Evolutionary conservation across 2,888 invertebrate genomes (phyloP), one percentile per base, ranked within the genome.

Genomic region (Acanthosoma haemorrhoidale): DNA sequence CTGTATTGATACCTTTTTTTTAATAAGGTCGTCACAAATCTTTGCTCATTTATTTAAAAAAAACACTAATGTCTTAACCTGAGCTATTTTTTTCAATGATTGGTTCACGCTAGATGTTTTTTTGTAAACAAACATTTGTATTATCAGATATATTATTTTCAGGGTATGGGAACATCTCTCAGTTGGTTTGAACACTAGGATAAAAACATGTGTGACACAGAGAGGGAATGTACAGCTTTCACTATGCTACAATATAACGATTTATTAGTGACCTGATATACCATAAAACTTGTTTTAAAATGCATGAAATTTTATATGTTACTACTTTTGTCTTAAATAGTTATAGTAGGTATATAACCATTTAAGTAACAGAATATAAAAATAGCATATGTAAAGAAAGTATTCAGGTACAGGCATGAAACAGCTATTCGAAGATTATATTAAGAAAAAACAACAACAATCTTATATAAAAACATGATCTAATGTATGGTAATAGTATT

Each of bases 381-480:
- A 25, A 51, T 51, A 51, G 25, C 43, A 43, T 11, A 43, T 11
- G 29, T 25, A 9, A 25, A 51, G 25, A n/a, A 25, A 51, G 29
- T 51, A 51, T 51, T 51, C 51, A 51, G 51, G 51, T 51, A 51
- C 51, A 51, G 51, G 51, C 51, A 51, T 25, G 29, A 51, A 51
- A 51, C 51, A 51, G 51, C 51, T 51, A 51, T n/a, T 51, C 51
- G 25, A 51, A 51, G 51, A 18, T 51, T 51, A 25, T 51, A 51
- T 25, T 25, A 51, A 25, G 29, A 51, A 25, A 51, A 51, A n/a
- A 51, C 21, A 51, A 51, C 51, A 51, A 51, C 51, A 51, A 51
- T 51, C 51, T 51, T 51, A 51, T 21, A 25, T 25, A 51, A 25
- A 51, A 21, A n/a, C 25, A 25, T 51, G 51, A 21, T 51, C 51